Evolutionary conservation across 2,888 invertebrate species (phyloP).

Genomic region (Drosophila nigricruria): DNA sequence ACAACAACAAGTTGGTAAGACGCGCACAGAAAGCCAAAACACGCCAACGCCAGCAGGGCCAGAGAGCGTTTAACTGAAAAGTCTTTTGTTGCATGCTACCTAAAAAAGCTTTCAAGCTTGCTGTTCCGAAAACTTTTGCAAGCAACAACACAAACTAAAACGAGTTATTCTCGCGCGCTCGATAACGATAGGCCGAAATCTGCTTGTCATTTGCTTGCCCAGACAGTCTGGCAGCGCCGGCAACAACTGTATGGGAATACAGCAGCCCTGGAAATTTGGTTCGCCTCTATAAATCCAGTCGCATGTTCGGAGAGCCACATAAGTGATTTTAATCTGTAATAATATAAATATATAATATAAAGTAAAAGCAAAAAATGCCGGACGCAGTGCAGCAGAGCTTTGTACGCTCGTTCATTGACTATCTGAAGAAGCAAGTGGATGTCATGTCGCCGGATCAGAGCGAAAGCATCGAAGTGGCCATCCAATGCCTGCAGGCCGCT

Average conservation of each 20-base stretch:
- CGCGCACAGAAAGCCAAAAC: conserved; percentile 31
- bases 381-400: conserved; percentile 84
- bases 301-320: conserved; percentile 62
- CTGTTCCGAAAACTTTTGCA: conserved; percentile 26
- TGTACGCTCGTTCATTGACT: conserved; percentile 83
- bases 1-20: conserved; percentile 48
- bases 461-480: conserved; percentile 92
- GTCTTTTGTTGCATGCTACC: conserved; percentile 62
- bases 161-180: conserved; percentile 52
- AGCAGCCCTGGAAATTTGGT: conserved; percentile 48
- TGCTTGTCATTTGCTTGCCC: conserved; percentile 24
- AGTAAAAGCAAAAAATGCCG: conserved; percentile 68
- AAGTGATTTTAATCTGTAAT: conserved; percentile 43
- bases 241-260: background rate
- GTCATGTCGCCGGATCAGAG: conserved; percentile 82
- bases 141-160: conserved; percentile 33
- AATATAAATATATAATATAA: conserved; percentile 5
- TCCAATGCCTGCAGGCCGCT: conserved; percentile 96
- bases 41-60: conserved; percentile 51
- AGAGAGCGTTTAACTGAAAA: conserved; percentile 67
- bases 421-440: conserved; percentile 83
- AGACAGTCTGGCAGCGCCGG: conserved; percentile 20
- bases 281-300: conserved; percentile 40
- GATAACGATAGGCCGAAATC: conserved; percentile 38
- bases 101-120: conserved; percentile 59